These are phyloP conservation scores for Tetramorium alpestre DNA, from an alignment of 1,140 invertebrate species.

Conservation along the genomic window DNA sequence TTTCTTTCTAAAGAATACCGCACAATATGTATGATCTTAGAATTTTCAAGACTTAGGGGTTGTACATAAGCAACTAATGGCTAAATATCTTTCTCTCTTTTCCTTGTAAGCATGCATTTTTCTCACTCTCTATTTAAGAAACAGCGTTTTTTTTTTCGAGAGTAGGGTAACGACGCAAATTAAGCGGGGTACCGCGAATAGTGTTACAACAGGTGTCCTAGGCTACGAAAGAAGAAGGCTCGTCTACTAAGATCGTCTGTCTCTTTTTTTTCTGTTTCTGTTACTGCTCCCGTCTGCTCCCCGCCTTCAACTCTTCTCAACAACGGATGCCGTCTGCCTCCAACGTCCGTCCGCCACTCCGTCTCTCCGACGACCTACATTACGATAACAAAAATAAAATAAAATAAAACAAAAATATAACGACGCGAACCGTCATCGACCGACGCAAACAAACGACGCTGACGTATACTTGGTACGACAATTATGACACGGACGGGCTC, in stretches of 20 bases:
- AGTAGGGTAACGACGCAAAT: conserved; percentile 37
- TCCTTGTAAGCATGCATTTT: conserved; percentile 28
- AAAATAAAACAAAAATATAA: conserved; percentile 61
- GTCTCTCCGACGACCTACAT: conserved; percentile 84
- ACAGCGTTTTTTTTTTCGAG: conserved; percentile 21
- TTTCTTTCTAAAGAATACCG: neutral
- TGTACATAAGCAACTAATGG: conserved; percentile 44
- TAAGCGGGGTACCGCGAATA: conserved; percentile 30
- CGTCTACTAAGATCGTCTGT: conserved; percentile 85
- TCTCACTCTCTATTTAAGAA: conserved; percentile 5
- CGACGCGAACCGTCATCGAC: conserved; percentile 49
- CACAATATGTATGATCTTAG: neutral
- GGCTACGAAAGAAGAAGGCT: conserved; percentile 78
- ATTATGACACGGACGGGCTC: conserved; percentile 43
- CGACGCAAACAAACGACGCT: conserved; percentile 33
- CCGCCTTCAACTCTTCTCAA: conserved; percentile 85
- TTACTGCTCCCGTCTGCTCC: conserved; percentile 86
- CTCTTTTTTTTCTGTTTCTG: conserved; percentile 86
- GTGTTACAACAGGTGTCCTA: conserved; percentile 66
- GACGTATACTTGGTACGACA: neutral
- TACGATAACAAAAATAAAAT: conserved; percentile 56
- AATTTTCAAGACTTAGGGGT: conserved; percentile 35
- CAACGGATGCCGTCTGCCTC: conserved; percentile 86
- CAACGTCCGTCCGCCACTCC: conserved; percentile 85
- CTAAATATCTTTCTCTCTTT: conserved; percentile 37